Conservation (phyloP, 2,113 vertebrate species). For the Shinisaurus crocodilurus region DNA sequence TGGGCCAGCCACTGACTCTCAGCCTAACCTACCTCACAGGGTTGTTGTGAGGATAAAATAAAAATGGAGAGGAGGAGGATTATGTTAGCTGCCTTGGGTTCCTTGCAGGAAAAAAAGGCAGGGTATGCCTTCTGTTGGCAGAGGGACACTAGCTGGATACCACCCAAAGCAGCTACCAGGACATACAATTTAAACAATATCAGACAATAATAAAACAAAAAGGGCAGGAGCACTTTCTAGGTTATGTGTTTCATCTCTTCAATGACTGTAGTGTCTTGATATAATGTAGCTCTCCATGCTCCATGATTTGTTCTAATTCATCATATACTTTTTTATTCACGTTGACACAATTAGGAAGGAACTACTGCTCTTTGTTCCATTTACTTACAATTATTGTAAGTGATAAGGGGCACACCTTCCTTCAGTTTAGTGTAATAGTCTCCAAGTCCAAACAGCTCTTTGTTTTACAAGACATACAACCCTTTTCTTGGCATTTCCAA, state of each 20-base stretch:
- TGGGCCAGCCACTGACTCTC: no score
- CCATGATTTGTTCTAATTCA: conserved; percentile 33
- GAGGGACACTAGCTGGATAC: background rate
- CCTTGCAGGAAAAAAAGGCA: no score
- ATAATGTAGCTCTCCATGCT: conserved; percentile 20
- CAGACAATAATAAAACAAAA: background rate
- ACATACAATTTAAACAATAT: background rate
- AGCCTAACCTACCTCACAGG: no score
- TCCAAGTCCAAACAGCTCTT: conserved; percentile 26
- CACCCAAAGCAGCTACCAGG: background rate
- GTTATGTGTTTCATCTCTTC: conserved; percentile 25
- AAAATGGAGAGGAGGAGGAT: no score
- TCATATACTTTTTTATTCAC: conserved; percentile 45
- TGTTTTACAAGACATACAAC: background rate
- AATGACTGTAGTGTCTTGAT: conserved; percentile 8
- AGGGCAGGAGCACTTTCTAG: conserved; percentile 8
- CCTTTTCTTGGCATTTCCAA: conserved; percentile 22
- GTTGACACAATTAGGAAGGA: conserved; percentile 32
- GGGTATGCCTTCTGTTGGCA: background rate
- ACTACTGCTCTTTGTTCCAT: conserved; percentile 25
- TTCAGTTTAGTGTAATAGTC: conserved; percentile 13
- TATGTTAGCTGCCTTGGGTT: no score
- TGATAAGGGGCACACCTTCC: conserved; percentile 20
- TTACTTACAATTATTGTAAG: background rate
- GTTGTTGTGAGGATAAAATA: no score